Evolutionary conservation across 2,797 vertebrate species (phyloP), one percentile per base, ranked within the genome.

Genomic region (Microctenopoma lineatum): DNA sequence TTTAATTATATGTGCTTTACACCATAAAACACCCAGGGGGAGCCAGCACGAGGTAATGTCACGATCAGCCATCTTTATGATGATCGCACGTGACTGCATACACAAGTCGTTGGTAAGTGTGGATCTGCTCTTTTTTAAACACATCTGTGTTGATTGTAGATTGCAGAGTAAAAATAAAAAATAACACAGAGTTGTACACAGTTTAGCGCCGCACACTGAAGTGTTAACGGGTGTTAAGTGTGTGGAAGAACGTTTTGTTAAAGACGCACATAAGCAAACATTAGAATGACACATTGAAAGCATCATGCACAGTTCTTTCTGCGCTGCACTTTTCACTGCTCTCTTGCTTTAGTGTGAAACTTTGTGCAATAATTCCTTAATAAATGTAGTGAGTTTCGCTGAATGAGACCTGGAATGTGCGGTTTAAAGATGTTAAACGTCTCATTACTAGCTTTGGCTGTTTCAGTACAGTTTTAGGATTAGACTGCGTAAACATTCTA

Each of bases 61-160:
- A 1, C 54, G 59, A 44, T 46, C 59, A 29, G 48, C 13, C 3
- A 5, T 21, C 0, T 55, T 36, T 45, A 34, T 11, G 6, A 9
- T 29, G 13, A 48, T 12, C 50, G 16, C 7, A 38, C 13, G 0
- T 46, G 25, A 7, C 15, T 29, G 3, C 18, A n/a, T 21, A 54
- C 59, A 46, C 10, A 25, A 14, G 45, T 64, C 26, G 25, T 46
- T 59, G 45, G 61, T 50, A n/a, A 73, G 62, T 10, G 46, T 18
- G 26, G 34, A 32, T 71, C 14, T 58, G 15, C 52, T 66, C 41
- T 39, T 68, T 34, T 70, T 42, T 70, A 76, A 64, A 14, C 25
- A 4, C 27, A 46, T 68, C 57, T 70, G 64, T 81, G 80, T 77
- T 16, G 27, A 36, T 41, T 60, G 25, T 80, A 70, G 70, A 61